Evolutionary conservation across 2,113 vertebrate species (phyloP).

Genomic region (Porphyrio hochstetteri): DNA sequence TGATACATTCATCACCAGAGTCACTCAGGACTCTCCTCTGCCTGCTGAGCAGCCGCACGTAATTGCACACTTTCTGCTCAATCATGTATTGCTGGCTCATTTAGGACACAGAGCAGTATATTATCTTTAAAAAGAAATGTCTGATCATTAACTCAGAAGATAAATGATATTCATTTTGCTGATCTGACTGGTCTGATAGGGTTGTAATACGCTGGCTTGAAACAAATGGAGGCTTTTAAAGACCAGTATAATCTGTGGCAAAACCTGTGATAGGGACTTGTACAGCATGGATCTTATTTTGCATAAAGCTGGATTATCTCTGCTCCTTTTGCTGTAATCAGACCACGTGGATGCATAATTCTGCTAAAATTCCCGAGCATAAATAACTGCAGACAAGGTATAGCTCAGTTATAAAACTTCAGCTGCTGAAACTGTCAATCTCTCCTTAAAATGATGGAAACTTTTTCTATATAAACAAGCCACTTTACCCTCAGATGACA

Average conservation of each 20-base stretch:
- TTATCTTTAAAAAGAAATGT: slow-evolving; percentile 13
- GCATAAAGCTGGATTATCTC: neutral
- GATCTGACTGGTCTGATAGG: neutral
- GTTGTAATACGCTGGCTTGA: neutral
- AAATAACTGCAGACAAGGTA: neutral
- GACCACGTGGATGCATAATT: neutral
- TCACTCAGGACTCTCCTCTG: neutral
- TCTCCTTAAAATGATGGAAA: neutral
- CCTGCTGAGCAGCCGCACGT: neutral
- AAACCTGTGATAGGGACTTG: neutral
- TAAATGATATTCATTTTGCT: neutral
- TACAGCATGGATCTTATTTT: neutral
- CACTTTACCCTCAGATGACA: neutral
- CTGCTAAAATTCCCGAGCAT: neutral
- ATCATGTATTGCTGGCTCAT: neutral
- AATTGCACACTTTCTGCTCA: neutral
- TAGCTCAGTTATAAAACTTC: neutral
- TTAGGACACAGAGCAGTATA: neutral
- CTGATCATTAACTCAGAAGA: neutral
- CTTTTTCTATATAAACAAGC: neutral
- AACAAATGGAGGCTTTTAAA: neutral
- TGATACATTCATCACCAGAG: neutral
- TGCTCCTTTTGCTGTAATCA: neutral
- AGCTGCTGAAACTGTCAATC: neutral
- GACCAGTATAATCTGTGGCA: neutral